A percentile compares a stretch with the other conserved stretches of the same genome.
Evolutionary conservation across 2,113 vertebrate species (phyloP).

Genomic region (Spea bombifrons): DNA sequence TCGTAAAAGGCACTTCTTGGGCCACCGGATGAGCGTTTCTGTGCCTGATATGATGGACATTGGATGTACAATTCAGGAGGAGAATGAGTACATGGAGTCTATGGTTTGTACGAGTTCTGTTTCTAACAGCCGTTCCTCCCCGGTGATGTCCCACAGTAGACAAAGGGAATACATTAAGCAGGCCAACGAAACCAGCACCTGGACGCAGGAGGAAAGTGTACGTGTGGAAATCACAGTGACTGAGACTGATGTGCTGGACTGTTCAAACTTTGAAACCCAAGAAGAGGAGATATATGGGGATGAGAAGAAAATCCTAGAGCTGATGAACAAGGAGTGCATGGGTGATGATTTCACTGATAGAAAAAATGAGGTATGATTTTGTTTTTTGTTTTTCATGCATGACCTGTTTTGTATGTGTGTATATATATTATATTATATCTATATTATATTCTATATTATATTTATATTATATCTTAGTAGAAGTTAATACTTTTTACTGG

Average conservation of each 20-base stretch:
- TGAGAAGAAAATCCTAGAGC: constrained; percentile 44
- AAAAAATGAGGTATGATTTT: neutral
- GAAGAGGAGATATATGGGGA: constrained; percentile 31
- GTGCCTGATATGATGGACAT: constrained; percentile 70
- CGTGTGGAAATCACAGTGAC: neutral
- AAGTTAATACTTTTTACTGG: too few relatives aligned
- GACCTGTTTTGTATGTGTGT: too few relatives aligned
- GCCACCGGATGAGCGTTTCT: constrained; percentile 67
- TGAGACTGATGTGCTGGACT: accelerated
- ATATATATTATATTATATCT: too few relatives aligned
- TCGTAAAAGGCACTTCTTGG: constrained; percentile 50
- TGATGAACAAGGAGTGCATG: constrained; percentile 51
- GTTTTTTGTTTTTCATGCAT: too few relatives aligned
- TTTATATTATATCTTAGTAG: too few relatives aligned
- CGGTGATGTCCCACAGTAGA: constrained; percentile 54
- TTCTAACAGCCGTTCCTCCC: constrained; percentile 56
- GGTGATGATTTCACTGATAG: constrained; percentile 6
- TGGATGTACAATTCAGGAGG: constrained; percentile 51
- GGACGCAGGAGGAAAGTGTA: constrained; percentile 49
- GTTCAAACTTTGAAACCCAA: accelerated
- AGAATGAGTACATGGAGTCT: constrained; percentile 41
- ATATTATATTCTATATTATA: too few relatives aligned
- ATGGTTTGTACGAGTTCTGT: constrained; percentile 54
- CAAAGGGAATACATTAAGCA: constrained; percentile 51
- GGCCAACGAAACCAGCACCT: constrained; percentile 51